Evolutionary conservation across 1,140 invertebrate species (phyloP), one percentile per base, ranked within the genome.

Genomic region (Papilio glaucus): DNA sequence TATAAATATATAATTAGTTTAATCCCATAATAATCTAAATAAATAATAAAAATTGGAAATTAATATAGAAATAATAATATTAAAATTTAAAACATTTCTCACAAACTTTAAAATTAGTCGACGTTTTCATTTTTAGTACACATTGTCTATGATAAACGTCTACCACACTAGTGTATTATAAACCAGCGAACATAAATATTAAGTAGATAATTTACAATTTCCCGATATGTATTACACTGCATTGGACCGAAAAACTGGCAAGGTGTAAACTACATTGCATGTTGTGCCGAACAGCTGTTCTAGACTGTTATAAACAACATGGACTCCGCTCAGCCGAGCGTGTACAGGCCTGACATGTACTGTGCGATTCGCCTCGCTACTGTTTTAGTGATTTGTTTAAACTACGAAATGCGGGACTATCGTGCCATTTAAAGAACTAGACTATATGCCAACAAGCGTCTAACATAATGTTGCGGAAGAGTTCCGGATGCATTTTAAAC

Each of bases 221-320:
- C 49, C 49, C 21, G 21, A 57, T 12, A 9, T 57, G 15, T 49
- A 18, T 53, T 24, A 57, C 24, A 24, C 49, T 0, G 49, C 24
- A 24, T 57, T 57, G 49, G 9, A 57, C 49, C 49, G 49, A 57
- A 57, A 57, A 13, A 57, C 49, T 26, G 21, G 49, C 49, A 57
- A 57, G 49, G 49, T 57, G 49, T 57, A 33, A 18, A 15, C 37
- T 65, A 38, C 26, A 65, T 37, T 65, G 62, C 62, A 39, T 65
- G 62, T 65, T 65, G 29, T 9, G 39, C n/a, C n/a, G 62, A 37
- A 39, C 62, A 65, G 62, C 62, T 65, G 62, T 21, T 38, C 18
- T 6, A 65, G 39, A 65, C 62, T 65, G 62, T 21, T 38, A 18
- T 6, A 65, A 65, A 65, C 62, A 39, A 65, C 12, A 65, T 39